phyloP scores from a whole-genome alignment of 2,797 vertebrate species.

The Picus viridis region DNA sequence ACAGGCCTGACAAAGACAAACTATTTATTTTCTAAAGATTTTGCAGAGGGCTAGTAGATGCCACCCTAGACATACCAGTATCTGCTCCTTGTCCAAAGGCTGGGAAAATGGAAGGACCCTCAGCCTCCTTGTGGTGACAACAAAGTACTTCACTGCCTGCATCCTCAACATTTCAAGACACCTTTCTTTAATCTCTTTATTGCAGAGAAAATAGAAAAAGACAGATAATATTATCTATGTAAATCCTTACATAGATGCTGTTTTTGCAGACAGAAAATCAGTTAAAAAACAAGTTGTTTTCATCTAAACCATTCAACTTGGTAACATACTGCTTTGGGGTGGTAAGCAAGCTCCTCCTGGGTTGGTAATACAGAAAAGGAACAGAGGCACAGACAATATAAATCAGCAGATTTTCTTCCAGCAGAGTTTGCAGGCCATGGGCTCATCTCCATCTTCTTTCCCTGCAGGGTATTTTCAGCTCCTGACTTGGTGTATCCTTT shows the following conservation, averaged over 20 bases:
- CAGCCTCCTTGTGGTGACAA: slow-evolving; percentile 23
- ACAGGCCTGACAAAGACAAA: neutral
- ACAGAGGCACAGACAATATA: neutral
- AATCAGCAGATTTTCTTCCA: neutral
- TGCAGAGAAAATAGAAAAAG: neutral
- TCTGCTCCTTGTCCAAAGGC: neutral
- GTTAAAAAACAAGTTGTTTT: neutral
- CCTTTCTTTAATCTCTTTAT: neutral
- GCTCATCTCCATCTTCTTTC: neutral
- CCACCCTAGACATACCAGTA: neutral
- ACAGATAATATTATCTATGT: neutral
- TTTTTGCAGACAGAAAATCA: neutral
- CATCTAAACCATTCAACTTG: neutral
- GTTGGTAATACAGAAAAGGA: neutral
- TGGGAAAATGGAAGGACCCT: neutral
- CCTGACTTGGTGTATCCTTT: neutral
- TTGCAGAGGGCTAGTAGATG: neutral
- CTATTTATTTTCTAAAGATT: neutral
- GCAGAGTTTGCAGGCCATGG: neutral
- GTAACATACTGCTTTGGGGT: neutral
- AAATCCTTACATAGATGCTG: neutral
- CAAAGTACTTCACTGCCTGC: neutral
- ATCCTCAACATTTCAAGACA: neutral
- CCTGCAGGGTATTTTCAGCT: neutral
- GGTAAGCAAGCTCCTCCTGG: neutral